Percentiles rank a stretch among this genome's conserved stretches.
phyloP scores from a whole-genome alignment of 2,797 vertebrate species.

The Sylvilagus floridanus region DNA sequence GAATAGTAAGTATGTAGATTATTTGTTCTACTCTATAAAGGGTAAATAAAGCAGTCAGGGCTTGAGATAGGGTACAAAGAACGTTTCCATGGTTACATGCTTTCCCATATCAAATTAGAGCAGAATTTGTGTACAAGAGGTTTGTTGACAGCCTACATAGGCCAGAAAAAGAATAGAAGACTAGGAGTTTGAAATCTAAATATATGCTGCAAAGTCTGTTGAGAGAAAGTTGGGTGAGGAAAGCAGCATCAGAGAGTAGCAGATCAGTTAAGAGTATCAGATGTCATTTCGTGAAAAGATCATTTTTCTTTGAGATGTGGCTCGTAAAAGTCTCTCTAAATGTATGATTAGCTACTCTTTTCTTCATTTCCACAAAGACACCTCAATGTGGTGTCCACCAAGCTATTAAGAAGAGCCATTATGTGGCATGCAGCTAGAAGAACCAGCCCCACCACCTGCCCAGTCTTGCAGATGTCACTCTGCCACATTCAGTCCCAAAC shows the following conservation, averaged over 20 bases:
- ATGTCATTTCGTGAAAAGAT: slow-evolving; percentile 75
- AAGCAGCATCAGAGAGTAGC: slow-evolving; percentile 80
- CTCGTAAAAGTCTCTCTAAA: slow-evolving; percentile 70
- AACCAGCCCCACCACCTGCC: slow-evolving; percentile 66
- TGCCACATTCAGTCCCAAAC: slow-evolving; percentile 55
- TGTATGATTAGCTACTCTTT: slow-evolving; percentile 73
- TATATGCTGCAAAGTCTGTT: slow-evolving; percentile 81
- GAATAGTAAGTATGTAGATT: slow-evolving; percentile 63
- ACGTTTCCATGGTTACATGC: slow-evolving; percentile 82
- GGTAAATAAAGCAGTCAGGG: slow-evolving; percentile 75
- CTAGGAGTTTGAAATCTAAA: slow-evolving; percentile 80
- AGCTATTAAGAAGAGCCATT: slow-evolving; percentile 72
- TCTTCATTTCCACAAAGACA: slow-evolving; percentile 76
- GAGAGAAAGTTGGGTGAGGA: slow-evolving; percentile 79
- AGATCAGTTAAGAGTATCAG: slow-evolving; percentile 78
- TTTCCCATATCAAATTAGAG: slow-evolving; percentile 80
- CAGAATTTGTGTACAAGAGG: slow-evolving; percentile 84
- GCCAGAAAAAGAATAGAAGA: slow-evolving; percentile 84
- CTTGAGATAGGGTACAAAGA: slow-evolving; percentile 76
- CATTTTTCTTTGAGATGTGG: slow-evolving; percentile 73
- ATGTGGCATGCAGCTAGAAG: slow-evolving; percentile 59
- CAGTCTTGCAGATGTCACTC: slow-evolving; percentile 63
- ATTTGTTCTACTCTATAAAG: slow-evolving; percentile 69
- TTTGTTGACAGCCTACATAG: slow-evolving; percentile 80
- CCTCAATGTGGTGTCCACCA: slow-evolving; percentile 73